A percentile compares a stretch with the other conserved stretches of the same genome.
Conservation (phyloP, 2,888 invertebrate genomes). For the Ramazzottius varieornatus region DNA sequence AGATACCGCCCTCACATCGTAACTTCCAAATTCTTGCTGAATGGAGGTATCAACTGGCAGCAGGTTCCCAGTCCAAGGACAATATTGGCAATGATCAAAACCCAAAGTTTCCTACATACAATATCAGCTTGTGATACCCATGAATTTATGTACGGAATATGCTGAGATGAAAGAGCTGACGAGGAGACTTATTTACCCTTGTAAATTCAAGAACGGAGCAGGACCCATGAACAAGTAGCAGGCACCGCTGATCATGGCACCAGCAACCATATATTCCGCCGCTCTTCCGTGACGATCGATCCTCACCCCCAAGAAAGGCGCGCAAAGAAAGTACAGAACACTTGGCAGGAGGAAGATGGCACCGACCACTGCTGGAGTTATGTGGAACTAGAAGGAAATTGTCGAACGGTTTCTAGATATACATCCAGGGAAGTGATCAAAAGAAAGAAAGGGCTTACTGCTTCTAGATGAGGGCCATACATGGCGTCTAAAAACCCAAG, state of each 20-base stretch:
- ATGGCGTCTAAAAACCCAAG: slow-evolving; percentile 1
- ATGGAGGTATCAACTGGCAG: neutral
- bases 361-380: slow-evolving; percentile 8
- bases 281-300: slow-evolving; percentile 6
- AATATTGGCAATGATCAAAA: neutral
- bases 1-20: neutral
- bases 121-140: neutral
- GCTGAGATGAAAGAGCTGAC: too few relatives aligned
- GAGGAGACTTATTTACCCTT: neutral
- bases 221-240: slow-evolving; percentile 9
- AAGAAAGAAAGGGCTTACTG: neutral
- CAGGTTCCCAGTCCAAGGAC: neutral
- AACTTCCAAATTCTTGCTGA: neutral
- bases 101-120: neutral
- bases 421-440: too few relatives aligned
- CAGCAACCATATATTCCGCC: slow-evolving; percentile 5
- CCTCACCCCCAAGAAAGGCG: slow-evolving; percentile 10
- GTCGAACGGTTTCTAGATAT: too few relatives aligned
- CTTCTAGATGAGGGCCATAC: slow-evolving; percentile 1
- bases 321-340: slow-evolving; percentile 8
- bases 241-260: slow-evolving; percentile 7
- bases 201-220: slow-evolving; percentile 8
- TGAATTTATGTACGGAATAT: neutral
- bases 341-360: slow-evolving; percentile 9
- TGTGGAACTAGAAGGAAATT: slow-evolving; percentile 8